A percentile compares a stretch with the other conserved stretches of the same genome.
Evolutionary conservation across 2,797 vertebrate species (phyloP).

Genomic region (Austrolebias charrua): DNA sequence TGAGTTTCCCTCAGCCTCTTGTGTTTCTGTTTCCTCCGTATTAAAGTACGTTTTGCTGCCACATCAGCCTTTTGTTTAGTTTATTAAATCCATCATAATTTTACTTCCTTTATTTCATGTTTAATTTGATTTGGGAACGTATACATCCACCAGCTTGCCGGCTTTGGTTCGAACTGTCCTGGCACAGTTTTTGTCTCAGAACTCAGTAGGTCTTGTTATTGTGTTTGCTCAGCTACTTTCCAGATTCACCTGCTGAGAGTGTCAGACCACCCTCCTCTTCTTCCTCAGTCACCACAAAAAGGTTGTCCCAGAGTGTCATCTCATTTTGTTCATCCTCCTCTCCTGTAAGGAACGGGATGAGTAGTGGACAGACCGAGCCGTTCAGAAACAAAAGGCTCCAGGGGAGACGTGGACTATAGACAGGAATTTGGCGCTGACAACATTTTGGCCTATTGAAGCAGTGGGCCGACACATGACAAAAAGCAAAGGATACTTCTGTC

Average conservation of each 20-base stretch:
- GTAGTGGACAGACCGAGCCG: slow-evolving; percentile 36
- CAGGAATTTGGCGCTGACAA: slow-evolving; percentile 38
- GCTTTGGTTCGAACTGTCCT: too few relatives aligned
- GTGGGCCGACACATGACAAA: slow-evolving; percentile 34
- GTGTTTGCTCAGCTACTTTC: slow-evolving; percentile 25
- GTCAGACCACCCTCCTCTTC: slow-evolving; percentile 37
- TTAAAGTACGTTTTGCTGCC: too few relatives aligned
- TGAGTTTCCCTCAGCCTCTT: too few relatives aligned
- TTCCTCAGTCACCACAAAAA: slow-evolving; percentile 41
- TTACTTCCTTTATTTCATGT: too few relatives aligned
- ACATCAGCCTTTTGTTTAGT: too few relatives aligned
- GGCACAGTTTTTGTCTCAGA: too few relatives aligned
- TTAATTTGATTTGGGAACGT: too few relatives aligned
- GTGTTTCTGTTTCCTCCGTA: too few relatives aligned
- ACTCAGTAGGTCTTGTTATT: slow-evolving; percentile 25
- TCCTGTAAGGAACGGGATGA: slow-evolving; percentile 30
- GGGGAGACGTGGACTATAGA: slow-evolving; percentile 37
- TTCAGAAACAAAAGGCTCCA: slow-evolving; percentile 67
- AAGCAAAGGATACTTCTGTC: slow-evolving; percentile 37
- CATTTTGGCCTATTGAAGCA: slow-evolving; percentile 38
- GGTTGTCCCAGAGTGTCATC: slow-evolving; percentile 40
- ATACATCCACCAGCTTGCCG: too few relatives aligned
- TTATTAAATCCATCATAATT: too few relatives aligned
- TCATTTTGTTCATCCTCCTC: slow-evolving; percentile 37
- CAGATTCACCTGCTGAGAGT: slow-evolving; percentile 20